These are phyloP conservation scores for Erebia palarica DNA, from an alignment of 2,888 invertebrate genomes.

Conservation along the genomic window DNA sequence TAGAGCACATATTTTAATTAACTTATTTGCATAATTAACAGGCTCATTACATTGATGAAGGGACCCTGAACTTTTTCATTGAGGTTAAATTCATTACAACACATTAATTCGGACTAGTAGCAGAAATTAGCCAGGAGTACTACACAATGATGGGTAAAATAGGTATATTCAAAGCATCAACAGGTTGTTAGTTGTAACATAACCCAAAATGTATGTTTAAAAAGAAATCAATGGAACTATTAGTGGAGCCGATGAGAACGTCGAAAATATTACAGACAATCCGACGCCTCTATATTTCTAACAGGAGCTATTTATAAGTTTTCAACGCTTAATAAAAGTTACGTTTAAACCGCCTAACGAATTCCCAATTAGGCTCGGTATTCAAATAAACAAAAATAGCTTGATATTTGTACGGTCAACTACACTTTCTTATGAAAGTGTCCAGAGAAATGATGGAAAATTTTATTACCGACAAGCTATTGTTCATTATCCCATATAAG, in stretches of 20 bases:
- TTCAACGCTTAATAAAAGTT: constrained; percentile 48
- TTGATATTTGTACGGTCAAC: not conserved
- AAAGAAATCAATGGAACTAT: constrained; percentile 34
- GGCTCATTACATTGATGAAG: constrained; percentile 11
- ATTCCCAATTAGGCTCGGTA: constrained; percentile 38
- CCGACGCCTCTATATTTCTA: constrained; percentile 49
- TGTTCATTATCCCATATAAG: constrained; percentile 36
- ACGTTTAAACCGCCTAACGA: constrained; percentile 43
- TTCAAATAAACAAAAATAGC: constrained; percentile 26
- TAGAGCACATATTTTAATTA: constrained; percentile 2
- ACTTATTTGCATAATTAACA: constrained; percentile 5
- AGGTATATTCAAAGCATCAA: not conserved
- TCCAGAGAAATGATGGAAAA: constrained; percentile 29
- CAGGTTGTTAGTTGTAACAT: constrained; percentile 16
- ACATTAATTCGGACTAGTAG: constrained; percentile 53
- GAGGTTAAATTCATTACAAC: constrained; percentile 77
- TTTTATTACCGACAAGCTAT: constrained; percentile 23
- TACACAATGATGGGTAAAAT: constrained; percentile 37
- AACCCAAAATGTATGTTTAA: constrained; percentile 33
- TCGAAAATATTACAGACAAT: constrained; percentile 41
- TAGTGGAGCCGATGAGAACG: constrained; percentile 26
- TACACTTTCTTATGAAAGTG: constrained; percentile 30
- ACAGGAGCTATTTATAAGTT: constrained; percentile 52
- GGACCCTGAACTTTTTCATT: constrained; percentile 53
- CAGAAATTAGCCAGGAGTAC: constrained; percentile 12